Evolutionary conservation across 2,113 vertebrate species (phyloP).

Genomic region (Xiphias gladius): DNA sequence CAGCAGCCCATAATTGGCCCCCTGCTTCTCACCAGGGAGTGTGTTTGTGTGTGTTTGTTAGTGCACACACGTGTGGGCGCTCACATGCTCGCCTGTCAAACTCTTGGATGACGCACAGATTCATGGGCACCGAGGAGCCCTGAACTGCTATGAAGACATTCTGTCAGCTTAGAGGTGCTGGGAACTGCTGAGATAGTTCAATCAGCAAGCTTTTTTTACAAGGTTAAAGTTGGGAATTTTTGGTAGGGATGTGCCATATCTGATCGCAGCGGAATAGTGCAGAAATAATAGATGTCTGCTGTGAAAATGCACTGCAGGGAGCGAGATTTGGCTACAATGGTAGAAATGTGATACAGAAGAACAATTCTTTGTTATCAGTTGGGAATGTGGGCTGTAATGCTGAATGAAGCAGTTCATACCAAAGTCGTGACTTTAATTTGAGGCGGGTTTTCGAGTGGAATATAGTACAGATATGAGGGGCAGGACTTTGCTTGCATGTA

Average conservation of each 20-base stretch:
- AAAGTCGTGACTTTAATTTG: conserved; percentile 67
- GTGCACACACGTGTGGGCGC: conserved; percentile 10
- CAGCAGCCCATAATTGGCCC: conserved; percentile 77
- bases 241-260: conserved; percentile 62
- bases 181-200: conserved; percentile 78
- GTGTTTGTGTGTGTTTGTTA: conserved; percentile 40
- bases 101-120: conserved; percentile 56
- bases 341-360: conserved; percentile 68
- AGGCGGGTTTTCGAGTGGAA: conserved; percentile 32
- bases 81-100: conserved; percentile 59
- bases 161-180: conserved; percentile 72
- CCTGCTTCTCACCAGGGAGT: conserved; percentile 60
- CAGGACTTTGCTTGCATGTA: conserved; percentile 41
- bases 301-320: conserved; percentile 68
- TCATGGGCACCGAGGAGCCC: conserved; percentile 53
- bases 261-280: conserved; percentile 61
- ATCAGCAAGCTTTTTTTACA: conserved; percentile 68
- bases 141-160: conserved; percentile 73
- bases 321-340: conserved; percentile 64
- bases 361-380: conserved; percentile 62
- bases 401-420: conserved; percentile 60
- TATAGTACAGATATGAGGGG: conserved; percentile 12
- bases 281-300: conserved; percentile 70
- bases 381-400: conserved; percentile 52
- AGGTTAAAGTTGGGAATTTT: conserved; percentile 74